Evolutionary conservation across 53 echinoderm and acorn worm genomes (phyloP), one percentile per base, ranked within the genome.

Genomic region (Glandiceps talaboti): DNA sequence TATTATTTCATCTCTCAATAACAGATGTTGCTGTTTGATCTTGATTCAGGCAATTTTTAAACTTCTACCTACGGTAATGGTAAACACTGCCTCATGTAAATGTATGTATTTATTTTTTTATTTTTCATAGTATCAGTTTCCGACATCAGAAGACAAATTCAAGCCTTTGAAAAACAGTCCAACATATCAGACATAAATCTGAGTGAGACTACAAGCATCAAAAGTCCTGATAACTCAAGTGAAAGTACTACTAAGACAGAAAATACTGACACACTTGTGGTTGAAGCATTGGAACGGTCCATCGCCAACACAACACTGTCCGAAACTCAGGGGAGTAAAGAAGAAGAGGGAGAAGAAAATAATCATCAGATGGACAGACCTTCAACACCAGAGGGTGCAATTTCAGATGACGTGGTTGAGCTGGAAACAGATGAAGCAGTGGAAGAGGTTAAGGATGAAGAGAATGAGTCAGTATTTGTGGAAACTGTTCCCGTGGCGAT

Each of bases 361-460:
- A n/a, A n/a, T n/a, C n/a, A n/a, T n/a, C n/a, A n/a, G n/a, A 6
- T 20, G 6, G 64, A 45, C 20, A 20, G 20, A 20, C 20, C 64
- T 20, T 12, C 6, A 45, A 45, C 64, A 12, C 6, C 6, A 6
- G 20, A 45, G 6, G 6, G 20, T 6, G 64, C 6, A 6, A 45
- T 6, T 20, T 12, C 64, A 12, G 64, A 20, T 45, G 64, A 6
- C 20, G 20, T 20, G 20, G 64, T 45, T 12, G 20, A 45, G 6
- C 6, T 20, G 20, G 64, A 6, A 12, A 45, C 6, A 45, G 64
- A 45, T 45, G 20, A 6, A 6, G 6, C 64, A 12, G 64, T 45
- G 64, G 64, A 45, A 76, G 77, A 74, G 31, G 77, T 77, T 83
- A 83, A 83, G 28, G 30, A 30, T 32, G 86, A 83, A 74, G 83